Percentiles rank a stretch among this genome's conserved stretches.
These are phyloP conservation scores for Brachionus calyciflorus DNA, from an alignment of 1,140 invertebrate genomes.

Conservation along the genomic window DNA sequence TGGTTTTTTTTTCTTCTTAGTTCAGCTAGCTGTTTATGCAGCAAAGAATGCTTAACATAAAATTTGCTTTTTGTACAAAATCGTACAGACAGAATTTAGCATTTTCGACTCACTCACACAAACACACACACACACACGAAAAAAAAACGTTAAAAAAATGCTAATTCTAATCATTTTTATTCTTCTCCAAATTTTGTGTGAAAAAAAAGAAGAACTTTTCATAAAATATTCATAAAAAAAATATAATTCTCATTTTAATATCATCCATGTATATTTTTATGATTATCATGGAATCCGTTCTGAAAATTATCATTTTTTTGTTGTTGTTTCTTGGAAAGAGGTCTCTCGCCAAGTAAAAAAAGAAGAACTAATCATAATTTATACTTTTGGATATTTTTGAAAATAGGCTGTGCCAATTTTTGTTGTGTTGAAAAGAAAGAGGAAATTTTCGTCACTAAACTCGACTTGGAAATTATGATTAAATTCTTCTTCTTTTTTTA, in stretches of 20 bases:
- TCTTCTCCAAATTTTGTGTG: slow-evolving; percentile 8
- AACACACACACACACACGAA: too few relatives aligned
- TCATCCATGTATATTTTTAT: slow-evolving; percentile 19
- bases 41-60: slow-evolving; percentile 42
- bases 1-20: slow-evolving; percentile 26
- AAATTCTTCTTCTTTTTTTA: too few relatives aligned
- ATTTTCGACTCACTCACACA: background rate
- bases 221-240: slow-evolving; percentile 42
- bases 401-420: background rate
- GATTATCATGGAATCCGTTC: slow-evolving; percentile 14
- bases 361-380: slow-evolving; percentile 38
- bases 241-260: too few relatives aligned
- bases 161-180: slow-evolving; percentile 38
- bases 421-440: background rate
- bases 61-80: background rate
- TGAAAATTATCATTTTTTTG: slow-evolving; percentile 33
- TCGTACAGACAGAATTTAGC: slow-evolving; percentile 24
- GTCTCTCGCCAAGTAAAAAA: background rate
- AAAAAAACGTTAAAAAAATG: slow-evolving; percentile 5
- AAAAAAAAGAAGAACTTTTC: background rate
- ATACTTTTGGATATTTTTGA: background rate
- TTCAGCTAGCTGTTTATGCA: slow-evolving; percentile 45
- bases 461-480: too few relatives aligned
- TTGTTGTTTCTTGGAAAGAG: background rate
- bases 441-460: too few relatives aligned